Base-by-base conservation (phyloP, 2,888 invertebrate genomes). In the Tenthredo scrophulariae region DNA sequence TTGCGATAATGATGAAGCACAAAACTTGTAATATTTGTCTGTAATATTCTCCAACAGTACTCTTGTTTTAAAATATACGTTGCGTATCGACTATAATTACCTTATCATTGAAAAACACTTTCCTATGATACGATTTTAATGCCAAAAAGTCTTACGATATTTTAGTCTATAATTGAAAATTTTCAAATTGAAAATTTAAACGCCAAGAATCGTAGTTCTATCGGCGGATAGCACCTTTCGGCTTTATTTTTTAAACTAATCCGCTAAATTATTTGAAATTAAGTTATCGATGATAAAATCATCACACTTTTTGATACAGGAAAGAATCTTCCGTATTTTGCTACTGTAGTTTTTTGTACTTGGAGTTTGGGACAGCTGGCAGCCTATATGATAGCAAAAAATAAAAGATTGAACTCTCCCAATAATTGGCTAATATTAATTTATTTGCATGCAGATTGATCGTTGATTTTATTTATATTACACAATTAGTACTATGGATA, bases 371-470 rank as follows among this genome's bases (percentile, higher is more conserved):
- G 67, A 18, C 1, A 67, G 18, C n/a, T n/a, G 6, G 5, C 33
- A 15, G 15, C 18, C 18, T 62, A 62, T 29, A 62, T 29, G 10
- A 22, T 26, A 2, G 26, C 18, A 7, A 33, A 67, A 33, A 65
- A 29, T n/a, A 29, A 29, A 67, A 33, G 7, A 33, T 33, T 0
- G 6, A 67, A 67, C 26, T 67, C 18, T 18, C 18, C 4, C 33
- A 7, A 15, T 33, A 18, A 33, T 67, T 67, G 18, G 33, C 67
- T 67, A 26, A 67, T 67, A 74, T 43, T 72, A 72, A 40, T 72
- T 74, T 40, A 74, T 43, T 74, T 74, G 43, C 40, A 74, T 43
- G n/a, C 43, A 43, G 43, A 74, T 13, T 74, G 40, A 74, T 43
- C 26, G 46, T 40, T 26, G 43, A 22, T 40, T 26, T 74, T 22